Evolutionary conservation across 2,888 invertebrate genomes (phyloP).

Genomic region (Lomographa bimaculata): DNA sequence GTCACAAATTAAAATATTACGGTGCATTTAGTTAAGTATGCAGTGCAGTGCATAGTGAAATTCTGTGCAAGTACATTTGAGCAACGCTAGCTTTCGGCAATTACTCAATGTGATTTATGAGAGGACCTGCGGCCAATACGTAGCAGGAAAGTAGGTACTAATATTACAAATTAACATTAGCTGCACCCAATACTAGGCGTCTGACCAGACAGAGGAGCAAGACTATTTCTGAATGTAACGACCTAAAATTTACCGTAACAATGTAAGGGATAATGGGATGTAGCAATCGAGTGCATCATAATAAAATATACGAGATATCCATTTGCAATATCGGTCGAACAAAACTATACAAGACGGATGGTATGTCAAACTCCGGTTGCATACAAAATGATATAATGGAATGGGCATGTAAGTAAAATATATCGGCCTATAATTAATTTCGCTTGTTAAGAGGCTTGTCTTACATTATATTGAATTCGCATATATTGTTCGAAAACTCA

Average conservation of each 20-base stretch:
- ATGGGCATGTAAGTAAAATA: too few species aligned
- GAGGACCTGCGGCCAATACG: conserved; percentile 38
- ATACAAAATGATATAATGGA: too few species aligned
- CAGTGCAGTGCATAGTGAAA: conserved; percentile 48
- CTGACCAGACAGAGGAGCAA: conserved; percentile 10
- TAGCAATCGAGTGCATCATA: conserved; percentile 17
- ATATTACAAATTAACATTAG: conserved; percentile 37
- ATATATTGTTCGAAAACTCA: too few species aligned
- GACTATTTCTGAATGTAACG: conserved; percentile 9
- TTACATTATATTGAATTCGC: too few species aligned
- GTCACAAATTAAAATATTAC: conserved; percentile 70
- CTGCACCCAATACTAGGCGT: conserved; percentile 9
- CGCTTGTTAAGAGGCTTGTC: too few species aligned
- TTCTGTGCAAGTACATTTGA: conserved; percentile 34
- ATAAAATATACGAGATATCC: conserved; percentile 12
- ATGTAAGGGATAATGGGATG: conserved; percentile 11
- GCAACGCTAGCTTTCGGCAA: conserved; percentile 51
- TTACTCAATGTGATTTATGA: conserved; percentile 65
- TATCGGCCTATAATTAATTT: too few species aligned
- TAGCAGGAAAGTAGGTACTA: conserved; percentile 35
- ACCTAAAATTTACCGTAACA: conserved; percentile 12
- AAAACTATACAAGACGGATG: conserved; percentile 1
- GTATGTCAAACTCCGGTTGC: conserved; percentile 3
- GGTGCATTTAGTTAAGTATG: conserved; percentile 63
- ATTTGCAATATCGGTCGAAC: conserved; percentile 13